Base-by-base conservation (phyloP, 2,113 vertebrate species). In the Xiphias gladius region DNA sequence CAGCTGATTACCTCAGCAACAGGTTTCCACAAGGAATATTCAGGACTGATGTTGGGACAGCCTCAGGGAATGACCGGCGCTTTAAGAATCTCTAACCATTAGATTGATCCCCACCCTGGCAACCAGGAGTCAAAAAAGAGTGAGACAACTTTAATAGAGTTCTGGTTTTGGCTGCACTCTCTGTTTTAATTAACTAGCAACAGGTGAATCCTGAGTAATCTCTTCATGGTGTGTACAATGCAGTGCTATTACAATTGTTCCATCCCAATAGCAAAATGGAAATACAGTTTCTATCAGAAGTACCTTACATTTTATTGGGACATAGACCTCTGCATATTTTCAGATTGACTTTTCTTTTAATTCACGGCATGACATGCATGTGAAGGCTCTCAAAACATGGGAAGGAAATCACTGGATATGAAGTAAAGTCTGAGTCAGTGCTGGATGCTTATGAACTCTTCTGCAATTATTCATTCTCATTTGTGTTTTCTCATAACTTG, bases 61-160 rank as follows among this genome's bases (percentile, higher is more conserved):
- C 55, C 79, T 74, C 37, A 14, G 66, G 66, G 70, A 74, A 80
- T 71, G 41, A 26, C 12, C 6, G 13, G n/a, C 5, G 8, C 43
- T 32, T 54, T 35, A 71, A 69, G 63, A 70, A 82, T 80, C 59
- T 55, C 66, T 8, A 28, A 80, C 1, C 71, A 83, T 86, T 62
- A 86, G 83, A 84, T 19, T 22, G 43, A 84, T 73, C 81, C 87
- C 79, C 85, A 69, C 88, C 87, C 82, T 87, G 86, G 90, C 26
- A 87, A 89, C 85, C 72, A 72, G 68, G 59, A 90, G 73, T 82
- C 80, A 84, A 89, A 93, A 91, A 83, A 87, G 26, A 86, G 61
- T 59, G 71, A 86, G 57, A 82, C 35, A 88, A 72, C 52, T 69
- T 73, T 17, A 11, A 79, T 81, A 64, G 70, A 78, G 79, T 83